Evolutionary conservation across 2,888 invertebrate species (phyloP).

Genomic region (Beris morrisii): DNA sequence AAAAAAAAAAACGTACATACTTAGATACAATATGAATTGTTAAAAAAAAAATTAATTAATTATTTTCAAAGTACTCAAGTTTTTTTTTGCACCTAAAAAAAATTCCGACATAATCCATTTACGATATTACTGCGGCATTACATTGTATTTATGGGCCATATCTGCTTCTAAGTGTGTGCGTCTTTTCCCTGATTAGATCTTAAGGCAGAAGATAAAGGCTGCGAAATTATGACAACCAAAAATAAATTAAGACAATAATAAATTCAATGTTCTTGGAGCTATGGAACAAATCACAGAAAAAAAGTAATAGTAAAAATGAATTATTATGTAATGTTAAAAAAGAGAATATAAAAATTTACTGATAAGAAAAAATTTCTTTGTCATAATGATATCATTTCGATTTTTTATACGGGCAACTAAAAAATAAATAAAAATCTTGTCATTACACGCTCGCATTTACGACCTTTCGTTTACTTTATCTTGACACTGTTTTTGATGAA

Average conservation of each 20-base stretch:
- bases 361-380: conserved; percentile 24
- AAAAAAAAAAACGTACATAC: too few species aligned
- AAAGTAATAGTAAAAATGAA: too few species aligned
- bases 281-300: too few species aligned
- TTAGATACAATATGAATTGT: too few species aligned
- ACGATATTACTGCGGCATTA: conserved; percentile 23
- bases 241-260: not conserved
- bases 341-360: not conserved
- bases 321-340: conserved; percentile 14
- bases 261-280: too few species aligned
- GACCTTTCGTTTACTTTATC: conserved; percentile 24
- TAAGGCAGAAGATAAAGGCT: conserved; percentile 16
- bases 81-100: too few species aligned
- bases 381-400: conserved; percentile 21
- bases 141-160: conserved; percentile 3
- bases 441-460: conserved; percentile 12
- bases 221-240: conserved; percentile 4
- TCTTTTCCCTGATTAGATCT: conserved; percentile 16
- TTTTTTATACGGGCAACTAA: conserved; percentile 5
- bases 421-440: conserved; percentile 13
- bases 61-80: too few species aligned
- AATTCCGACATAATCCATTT: not conserved
- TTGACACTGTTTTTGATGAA: conserved; percentile 28
- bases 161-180: not conserved
- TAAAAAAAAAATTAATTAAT: too few species aligned